Percentiles rank a stretch among this genome's conserved stretches.
These are phyloP conservation scores for Philopotamus ludificatus DNA, from an alignment of 1,140 invertebrate genomes.

Conservation along the genomic window DNA sequence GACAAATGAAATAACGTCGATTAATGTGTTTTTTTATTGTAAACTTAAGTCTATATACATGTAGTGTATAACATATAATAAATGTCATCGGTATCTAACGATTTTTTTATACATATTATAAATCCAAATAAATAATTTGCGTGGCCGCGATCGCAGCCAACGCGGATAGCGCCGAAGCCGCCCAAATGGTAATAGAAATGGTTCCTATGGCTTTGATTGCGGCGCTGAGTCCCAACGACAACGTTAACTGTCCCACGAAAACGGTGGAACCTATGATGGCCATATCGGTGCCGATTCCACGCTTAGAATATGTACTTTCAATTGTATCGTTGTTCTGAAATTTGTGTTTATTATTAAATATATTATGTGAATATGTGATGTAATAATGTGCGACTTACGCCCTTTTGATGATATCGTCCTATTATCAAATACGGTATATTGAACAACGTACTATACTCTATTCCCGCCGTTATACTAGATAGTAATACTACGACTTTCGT, in stretches of 20 bases:
- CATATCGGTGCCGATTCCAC: conserved; percentile 81
- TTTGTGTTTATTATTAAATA: too few species aligned
- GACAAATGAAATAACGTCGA: too few species aligned
- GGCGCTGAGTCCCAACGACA: conserved; percentile 71
- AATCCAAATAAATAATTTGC: conserved; percentile 64
- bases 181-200: conserved; percentile 68
- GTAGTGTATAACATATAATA: too few species aligned
- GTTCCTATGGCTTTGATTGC: conserved; percentile 68
- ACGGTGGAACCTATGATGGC: conserved; percentile 81
- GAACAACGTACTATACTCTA: conserved; percentile 84
- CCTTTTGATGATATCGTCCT: conserved; percentile 75
- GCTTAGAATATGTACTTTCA: too few species aligned
- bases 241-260: conserved; percentile 76
- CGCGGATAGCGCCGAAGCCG: conserved; percentile 68
- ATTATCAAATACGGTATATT: conserved; percentile 85
- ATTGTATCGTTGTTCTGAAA: too few species aligned
- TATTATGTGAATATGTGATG: too few species aligned
- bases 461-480: conserved; percentile 73
- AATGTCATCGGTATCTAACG: too few species aligned
- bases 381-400: conserved; percentile 48
- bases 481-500: conserved; percentile 68
- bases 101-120: background rate
- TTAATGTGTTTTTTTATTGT: too few species aligned
- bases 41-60: too few species aligned
- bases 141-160: conserved; percentile 69